Evolutionary conservation across 2,888 invertebrate genomes (phyloP).

Genomic region (Acronicta aceris): DNA sequence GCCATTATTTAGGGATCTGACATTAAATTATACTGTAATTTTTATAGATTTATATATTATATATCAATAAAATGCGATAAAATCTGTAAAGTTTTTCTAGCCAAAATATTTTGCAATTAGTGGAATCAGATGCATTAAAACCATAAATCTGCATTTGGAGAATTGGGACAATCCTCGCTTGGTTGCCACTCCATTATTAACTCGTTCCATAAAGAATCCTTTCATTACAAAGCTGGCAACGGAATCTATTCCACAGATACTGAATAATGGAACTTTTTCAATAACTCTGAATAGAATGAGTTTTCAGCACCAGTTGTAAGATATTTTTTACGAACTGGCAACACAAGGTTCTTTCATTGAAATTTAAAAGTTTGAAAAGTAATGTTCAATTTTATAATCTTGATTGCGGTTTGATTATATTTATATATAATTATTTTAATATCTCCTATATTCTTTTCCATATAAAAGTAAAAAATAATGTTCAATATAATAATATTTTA

Average conservation of each 20-base stretch:
- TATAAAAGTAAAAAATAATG: no score
- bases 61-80: no score
- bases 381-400: constrained; percentile 47
- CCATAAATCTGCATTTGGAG: constrained; percentile 13
- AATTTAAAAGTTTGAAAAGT: constrained; percentile 61
- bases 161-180: constrained; percentile 49
- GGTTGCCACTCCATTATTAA: constrained; percentile 54
- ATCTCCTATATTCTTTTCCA: no score
- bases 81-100: no score
- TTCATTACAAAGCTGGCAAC: constrained; percentile 45
- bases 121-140: neutral
- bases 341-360: constrained; percentile 60
- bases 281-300: constrained; percentile 71
- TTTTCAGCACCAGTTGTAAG: constrained; percentile 52
- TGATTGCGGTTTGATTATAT: constrained; percentile 8
- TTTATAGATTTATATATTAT: no score
- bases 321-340: constrained; percentile 56
- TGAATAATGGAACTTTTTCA: constrained; percentile 77
- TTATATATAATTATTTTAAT: no score
- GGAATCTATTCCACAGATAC: constrained; percentile 53
- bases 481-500: no score
- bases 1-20: no score
- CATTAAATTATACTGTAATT: no score
- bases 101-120: neutral
- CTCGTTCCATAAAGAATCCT: constrained; percentile 54